phyloP scores from a whole-genome alignment of 1,140 invertebrate species.

The Trichonephila clavipes region DNA sequence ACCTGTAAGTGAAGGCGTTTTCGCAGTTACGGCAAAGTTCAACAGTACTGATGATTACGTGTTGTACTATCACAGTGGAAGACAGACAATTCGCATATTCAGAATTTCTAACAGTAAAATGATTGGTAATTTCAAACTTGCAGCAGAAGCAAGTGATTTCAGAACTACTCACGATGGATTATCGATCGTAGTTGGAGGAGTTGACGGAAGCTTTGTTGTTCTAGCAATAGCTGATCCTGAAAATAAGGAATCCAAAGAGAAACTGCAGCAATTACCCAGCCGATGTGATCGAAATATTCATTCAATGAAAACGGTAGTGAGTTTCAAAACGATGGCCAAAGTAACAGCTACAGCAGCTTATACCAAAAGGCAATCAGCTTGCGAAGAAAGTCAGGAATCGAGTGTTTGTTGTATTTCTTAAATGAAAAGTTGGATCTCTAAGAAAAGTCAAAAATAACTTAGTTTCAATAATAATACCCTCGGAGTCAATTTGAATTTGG shows the following conservation, averaged over 20 bases:
- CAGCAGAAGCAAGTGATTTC: conserved; percentile 91
- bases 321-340: conserved; percentile 63
- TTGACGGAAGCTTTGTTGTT: conserved; percentile 96
- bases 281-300: conserved; percentile 52
- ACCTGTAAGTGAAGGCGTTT: conserved; percentile 95
- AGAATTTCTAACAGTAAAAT: conserved; percentile 92
- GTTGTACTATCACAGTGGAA: conserved; percentile 96
- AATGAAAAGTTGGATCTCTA: background rate
- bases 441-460: too few species aligned
- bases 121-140: conserved; percentile 95
- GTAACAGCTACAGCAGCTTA: conserved; percentile 59
- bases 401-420: conserved; percentile 39
- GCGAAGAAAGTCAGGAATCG: conserved; percentile 62
- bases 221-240: conserved; percentile 92
- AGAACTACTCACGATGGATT: conserved; percentile 86
- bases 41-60: conserved; percentile 97
- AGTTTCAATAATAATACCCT: too few species aligned
- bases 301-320: conserved; percentile 29
- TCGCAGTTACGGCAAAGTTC: conserved; percentile 96
- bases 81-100: conserved; percentile 95
- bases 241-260: conserved; percentile 85
- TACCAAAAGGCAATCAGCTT: conserved; percentile 59
- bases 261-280: conserved; percentile 85
- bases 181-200: conserved; percentile 92
- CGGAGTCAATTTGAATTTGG: too few species aligned